Percentiles rank a stretch among this genome's conserved stretches.
phyloP scores from a whole-genome alignment of 2,888 invertebrate species.

The Trachelus tabidus region DNA sequence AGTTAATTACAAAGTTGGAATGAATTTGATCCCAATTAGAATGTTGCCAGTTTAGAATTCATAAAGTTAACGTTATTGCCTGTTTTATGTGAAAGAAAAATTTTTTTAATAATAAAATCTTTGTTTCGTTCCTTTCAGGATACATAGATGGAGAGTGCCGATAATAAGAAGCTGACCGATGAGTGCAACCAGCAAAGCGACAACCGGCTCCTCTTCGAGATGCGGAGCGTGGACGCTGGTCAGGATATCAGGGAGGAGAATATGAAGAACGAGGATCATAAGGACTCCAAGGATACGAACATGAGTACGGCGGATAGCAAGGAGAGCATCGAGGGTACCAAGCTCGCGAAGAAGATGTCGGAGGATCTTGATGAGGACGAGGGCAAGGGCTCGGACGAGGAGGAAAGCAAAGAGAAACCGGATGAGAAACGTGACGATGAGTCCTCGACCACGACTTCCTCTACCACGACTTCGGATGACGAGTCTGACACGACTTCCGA shows the following conservation, averaged over 20 bases:
- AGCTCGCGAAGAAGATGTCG: constrained; percentile 22
- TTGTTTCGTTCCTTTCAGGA: constrained; percentile 34
- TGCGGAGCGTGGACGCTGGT: constrained; percentile 34
- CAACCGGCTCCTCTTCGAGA: constrained; percentile 31
- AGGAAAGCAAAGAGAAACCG: constrained; percentile 33
- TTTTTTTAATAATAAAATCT: neutral
- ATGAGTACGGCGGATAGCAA: neutral
- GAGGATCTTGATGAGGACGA: constrained; percentile 41
- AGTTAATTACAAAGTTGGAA: neutral
- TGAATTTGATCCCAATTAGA: neutral
- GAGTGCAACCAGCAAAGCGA: constrained; percentile 47
- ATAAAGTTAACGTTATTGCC: neutral
- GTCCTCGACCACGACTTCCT: constrained; percentile 51
- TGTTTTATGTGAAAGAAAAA: neutral
- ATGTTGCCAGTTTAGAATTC: neutral
- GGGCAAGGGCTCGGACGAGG: constrained; percentile 36
- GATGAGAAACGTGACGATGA: constrained; percentile 52
- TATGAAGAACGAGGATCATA: constrained; percentile 37
- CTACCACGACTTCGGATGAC: constrained; percentile 58
- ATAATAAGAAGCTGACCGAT: constrained; percentile 53
- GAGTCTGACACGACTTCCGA: constrained; percentile 61
- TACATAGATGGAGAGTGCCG: constrained; percentile 58
- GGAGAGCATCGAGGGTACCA: constrained; percentile 1
- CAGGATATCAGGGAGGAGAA: constrained; percentile 25
- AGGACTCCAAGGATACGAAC: neutral